Base-by-base conservation (phyloP, 2,113 vertebrate genomes). In the Lasiurus cinereus region DNA sequence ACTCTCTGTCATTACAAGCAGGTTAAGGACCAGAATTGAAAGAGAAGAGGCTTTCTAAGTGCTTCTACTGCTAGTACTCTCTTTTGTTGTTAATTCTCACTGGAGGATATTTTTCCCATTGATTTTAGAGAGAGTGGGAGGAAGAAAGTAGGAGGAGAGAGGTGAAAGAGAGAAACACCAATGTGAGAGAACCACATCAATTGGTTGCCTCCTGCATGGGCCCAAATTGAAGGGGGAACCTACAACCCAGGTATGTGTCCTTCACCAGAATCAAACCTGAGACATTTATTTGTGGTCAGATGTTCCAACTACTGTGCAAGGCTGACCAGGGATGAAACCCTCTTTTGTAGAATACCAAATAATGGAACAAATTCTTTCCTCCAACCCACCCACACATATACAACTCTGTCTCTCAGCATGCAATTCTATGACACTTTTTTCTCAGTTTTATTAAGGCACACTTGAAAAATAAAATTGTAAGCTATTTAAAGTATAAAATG, bases 341-440 rank as follows among this genome's bases (percentile, higher is more conserved):
- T 92, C 70, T 70, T 76, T 79, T 67, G 9, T 33, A 74, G 15
- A 66, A 39, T 79, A 29, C 46, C 78, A 88, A 52, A 52, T 39
- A 89, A 56, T 18, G 90, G 46, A 80, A 67, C 16, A 19, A 18
- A 36, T 27, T 11, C 39, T 80, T 87, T 80, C 9, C n/a, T 74
- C 6, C 2, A 56, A 3, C 0, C n/a, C 21, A 12, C 21, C 16
- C 14, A 14, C 2, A 29, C 16, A 48, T 3, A 52, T 6, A 2
- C 16, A 74, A 4, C 31, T 77, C 14, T 72, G 8, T 50, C 52
- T 88, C 13, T 70, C 12, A 19, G 36, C 24, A 43, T 21, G 46
- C 18, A 54, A 18, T 2, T 91, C 36, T 62, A 4, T 43, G 21
- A 36, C 18, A 62, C n/a, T 1, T 69, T 62, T 9, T 18, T 3